phyloP scores from a whole-genome alignment of 2,113 vertebrate species.

The Anguilla rostrata region DNA sequence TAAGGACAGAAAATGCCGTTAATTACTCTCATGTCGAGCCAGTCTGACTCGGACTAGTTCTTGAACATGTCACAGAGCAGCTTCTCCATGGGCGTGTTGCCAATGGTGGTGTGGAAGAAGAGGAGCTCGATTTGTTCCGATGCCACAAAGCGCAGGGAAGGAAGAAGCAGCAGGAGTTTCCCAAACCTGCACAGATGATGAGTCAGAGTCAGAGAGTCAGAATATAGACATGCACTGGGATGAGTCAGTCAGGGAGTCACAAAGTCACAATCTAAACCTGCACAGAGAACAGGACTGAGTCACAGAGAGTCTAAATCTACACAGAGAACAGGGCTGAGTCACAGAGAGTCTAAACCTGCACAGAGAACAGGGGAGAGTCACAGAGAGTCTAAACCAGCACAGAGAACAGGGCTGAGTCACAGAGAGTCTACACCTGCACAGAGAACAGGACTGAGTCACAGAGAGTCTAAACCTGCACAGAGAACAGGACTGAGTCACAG shows the following conservation, averaged over 20 bases:
- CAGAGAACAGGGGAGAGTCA: background rate
- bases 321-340: background rate
- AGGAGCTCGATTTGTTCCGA: conserved; percentile 89
- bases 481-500: no score
- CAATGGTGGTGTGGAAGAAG: conserved; percentile 90
- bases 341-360: background rate
- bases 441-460: no score
- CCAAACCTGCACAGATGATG: conserved; percentile 63
- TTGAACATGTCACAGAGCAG: conserved; percentile 95
- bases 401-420: no score
- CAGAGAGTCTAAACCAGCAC: no score
- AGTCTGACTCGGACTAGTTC: conserved; percentile 60
- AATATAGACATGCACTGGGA: conserved; percentile 62
- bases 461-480: no score
- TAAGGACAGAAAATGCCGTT: background rate
- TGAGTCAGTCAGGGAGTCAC: conserved; percentile 1
- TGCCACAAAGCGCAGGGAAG: conserved; percentile 82
- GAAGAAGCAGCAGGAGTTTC: conserved; percentile 88
- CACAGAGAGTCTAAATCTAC: background rate
- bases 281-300: background rate
- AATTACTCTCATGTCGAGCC: background rate
- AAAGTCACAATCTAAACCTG: background rate
- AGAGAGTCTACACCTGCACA: no score
- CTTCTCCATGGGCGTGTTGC: conserved; percentile 93
- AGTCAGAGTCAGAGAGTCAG: background rate